These are phyloP conservation scores for Arrhamphus sclerolepis DNA, from an alignment of 2,797 vertebrate species.

Conservation along the genomic window DNA sequence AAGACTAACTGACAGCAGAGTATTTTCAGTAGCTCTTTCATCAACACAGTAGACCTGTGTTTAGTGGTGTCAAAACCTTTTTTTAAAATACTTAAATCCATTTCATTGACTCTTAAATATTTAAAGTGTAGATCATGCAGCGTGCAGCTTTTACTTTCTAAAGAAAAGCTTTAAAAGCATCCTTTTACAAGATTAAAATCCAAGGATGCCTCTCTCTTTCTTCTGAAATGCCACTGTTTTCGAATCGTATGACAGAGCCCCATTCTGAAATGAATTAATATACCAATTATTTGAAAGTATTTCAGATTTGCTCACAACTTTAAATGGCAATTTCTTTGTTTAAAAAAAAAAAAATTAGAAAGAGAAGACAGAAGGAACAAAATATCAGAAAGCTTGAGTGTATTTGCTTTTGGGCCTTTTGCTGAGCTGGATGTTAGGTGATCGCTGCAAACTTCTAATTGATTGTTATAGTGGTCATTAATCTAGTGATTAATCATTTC, in stretches of 20 bases:
- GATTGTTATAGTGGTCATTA: slow-evolving; percentile 42
- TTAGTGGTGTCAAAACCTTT: no score
- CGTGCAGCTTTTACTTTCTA: no score
- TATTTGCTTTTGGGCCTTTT: neutral
- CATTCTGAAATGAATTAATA: slow-evolving; percentile 30
- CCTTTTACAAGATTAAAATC: slow-evolving; percentile 14
- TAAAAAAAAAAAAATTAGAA: neutral
- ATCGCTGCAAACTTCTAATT: slow-evolving; percentile 20
- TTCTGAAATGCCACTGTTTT: slow-evolving; percentile 46
- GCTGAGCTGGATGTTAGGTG: slow-evolving; percentile 7
- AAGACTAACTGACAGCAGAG: no score
- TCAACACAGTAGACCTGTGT: no score
- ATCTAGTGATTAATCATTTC: slow-evolving; percentile 59
- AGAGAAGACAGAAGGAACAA: neutral
- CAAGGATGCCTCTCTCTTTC: slow-evolving; percentile 25
- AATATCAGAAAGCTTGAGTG: neutral
- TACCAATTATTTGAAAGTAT: slow-evolving; percentile 18
- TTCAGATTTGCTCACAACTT: neutral
- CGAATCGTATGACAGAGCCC: slow-evolving; percentile 25
- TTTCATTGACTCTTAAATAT: no score
- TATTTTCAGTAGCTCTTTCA: no score
- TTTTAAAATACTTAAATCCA: no score
- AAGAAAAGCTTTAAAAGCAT: no score
- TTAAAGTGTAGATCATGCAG: no score
- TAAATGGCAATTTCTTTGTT: neutral